Percentiles rank a stretch among this genome's conserved stretches.
Evolutionary conservation across 2,888 invertebrate species (phyloP).

Genomic region (Parochlus steinenii): DNA sequence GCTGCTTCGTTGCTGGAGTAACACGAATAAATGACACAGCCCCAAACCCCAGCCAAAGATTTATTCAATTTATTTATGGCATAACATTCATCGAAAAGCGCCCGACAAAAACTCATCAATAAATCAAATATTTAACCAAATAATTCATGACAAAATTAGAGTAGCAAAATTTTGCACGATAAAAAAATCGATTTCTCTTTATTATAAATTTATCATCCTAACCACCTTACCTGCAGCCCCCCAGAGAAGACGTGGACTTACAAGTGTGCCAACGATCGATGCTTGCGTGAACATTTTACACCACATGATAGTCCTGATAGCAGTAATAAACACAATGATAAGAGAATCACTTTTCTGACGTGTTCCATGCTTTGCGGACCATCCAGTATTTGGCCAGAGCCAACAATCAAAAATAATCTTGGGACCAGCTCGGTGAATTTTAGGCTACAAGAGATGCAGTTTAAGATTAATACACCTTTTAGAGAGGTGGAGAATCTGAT

Average conservation of each 20-base stretch:
- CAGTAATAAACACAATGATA: slow-evolving; percentile 20
- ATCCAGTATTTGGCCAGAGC: slow-evolving; percentile 59
- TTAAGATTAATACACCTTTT: slow-evolving; percentile 24
- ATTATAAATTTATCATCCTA: neutral
- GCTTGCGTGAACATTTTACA: slow-evolving; percentile 39
- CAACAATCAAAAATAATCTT: slow-evolving; percentile 51
- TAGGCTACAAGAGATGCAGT: slow-evolving; percentile 23
- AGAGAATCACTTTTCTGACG: slow-evolving; percentile 45
- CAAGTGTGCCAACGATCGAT: slow-evolving; percentile 50
- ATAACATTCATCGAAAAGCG: too few relatives aligned
- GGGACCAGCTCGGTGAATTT: slow-evolving; percentile 44
- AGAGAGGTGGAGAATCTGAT: slow-evolving; percentile 22
- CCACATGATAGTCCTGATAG: too few relatives aligned
- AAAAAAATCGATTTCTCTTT: neutral
- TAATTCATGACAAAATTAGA: neutral
- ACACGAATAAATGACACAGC: too few relatives aligned
- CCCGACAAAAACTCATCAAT: too few relatives aligned
- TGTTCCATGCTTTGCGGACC: slow-evolving; percentile 66
- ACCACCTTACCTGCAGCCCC: slow-evolving; percentile 19
- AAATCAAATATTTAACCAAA: neutral
- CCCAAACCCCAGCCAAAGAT: too few relatives aligned
- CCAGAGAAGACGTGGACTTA: slow-evolving; percentile 52
- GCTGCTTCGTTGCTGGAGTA: too few relatives aligned
- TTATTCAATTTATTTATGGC: too few relatives aligned
- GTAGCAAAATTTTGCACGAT: neutral